These are phyloP conservation scores for Austrolebias charrua DNA, from an alignment of 2,797 vertebrate genomes.

Conservation along the genomic window DNA sequence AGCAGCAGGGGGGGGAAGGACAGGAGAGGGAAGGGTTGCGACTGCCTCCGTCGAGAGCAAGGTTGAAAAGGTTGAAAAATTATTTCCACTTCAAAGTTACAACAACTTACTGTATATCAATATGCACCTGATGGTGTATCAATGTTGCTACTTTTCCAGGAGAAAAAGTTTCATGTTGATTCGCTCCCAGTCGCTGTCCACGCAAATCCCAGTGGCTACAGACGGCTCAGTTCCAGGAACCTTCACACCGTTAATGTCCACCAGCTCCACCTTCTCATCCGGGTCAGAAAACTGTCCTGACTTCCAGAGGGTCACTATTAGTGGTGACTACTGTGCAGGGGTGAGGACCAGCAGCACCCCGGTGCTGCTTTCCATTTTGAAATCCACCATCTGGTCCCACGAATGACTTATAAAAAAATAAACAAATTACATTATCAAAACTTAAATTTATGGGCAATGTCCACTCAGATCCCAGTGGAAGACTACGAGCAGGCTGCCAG, in stretches of 20 bases:
- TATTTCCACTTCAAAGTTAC: too few species aligned
- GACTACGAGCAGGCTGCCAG: conserved; percentile 95
- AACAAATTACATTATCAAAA: too few species aligned
- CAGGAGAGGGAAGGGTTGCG: too few species aligned
- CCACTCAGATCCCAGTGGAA: conserved; percentile 89
- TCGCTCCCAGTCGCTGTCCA: conserved; percentile 90
- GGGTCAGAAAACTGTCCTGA: conserved; percentile 82
- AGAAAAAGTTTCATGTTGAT: conserved; percentile 94
- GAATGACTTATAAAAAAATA: too few species aligned
- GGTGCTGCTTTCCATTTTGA: neutral
- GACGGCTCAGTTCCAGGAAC: conserved; percentile 79
- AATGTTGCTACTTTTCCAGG: conserved; percentile 69
- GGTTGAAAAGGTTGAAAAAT: too few species aligned
- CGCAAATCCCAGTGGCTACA: conserved; percentile 81
- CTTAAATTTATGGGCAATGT: neutral
- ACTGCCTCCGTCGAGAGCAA: too few species aligned
- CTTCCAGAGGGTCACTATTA: conserved; percentile 95
- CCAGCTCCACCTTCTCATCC: conserved; percentile 76
- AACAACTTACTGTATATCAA: too few species aligned
- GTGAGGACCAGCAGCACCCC: conserved; percentile 78
- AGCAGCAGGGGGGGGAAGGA: too few species aligned
- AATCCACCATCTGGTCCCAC: neutral
- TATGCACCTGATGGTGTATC: neutral
- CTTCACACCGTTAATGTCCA: conserved; percentile 56
- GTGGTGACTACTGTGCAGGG: conserved; percentile 96